Conservation (phyloP, 2,888 invertebrate genomes). For the Melieria picta region DNA sequence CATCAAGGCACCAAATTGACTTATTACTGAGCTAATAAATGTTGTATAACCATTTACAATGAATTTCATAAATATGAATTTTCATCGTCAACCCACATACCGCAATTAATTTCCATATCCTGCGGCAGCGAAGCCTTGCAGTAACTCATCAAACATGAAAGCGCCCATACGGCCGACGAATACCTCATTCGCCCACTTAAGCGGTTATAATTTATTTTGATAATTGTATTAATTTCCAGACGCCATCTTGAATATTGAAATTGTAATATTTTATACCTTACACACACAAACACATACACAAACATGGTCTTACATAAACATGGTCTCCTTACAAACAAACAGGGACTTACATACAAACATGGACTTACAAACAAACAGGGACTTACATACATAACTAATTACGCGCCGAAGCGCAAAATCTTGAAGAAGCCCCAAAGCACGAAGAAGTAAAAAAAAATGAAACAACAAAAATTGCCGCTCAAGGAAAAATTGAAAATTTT, state of each 20-base stretch:
- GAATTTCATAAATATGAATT: too few relatives aligned
- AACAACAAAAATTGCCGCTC: not conserved
- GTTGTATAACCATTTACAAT: too few relatives aligned
- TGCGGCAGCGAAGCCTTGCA: too few relatives aligned
- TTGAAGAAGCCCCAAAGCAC: not conserved
- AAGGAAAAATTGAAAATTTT: conserved; percentile 23
- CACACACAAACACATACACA: not conserved
- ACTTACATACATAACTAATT: not conserved
- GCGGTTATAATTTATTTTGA: not conserved
- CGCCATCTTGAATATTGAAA: conserved; percentile 21
- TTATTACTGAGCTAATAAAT: too few relatives aligned
- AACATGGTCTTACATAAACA: too few relatives aligned
- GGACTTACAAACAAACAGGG: not conserved
- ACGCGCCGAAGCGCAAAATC: not conserved
- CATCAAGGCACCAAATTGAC: too few relatives aligned
- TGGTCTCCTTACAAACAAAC: too few relatives aligned
- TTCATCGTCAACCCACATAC: too few relatives aligned
- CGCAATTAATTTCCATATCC: too few relatives aligned
- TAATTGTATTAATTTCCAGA: conserved; percentile 20
- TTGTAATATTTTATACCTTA: not conserved
- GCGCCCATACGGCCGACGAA: not conserved
- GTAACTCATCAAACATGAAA: too few relatives aligned
- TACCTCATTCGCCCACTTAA: conserved; percentile 12
- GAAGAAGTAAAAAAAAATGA: not conserved
- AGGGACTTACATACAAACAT: not conserved